These are phyloP conservation scores for Branchinecta sandiegonensis DNA, from an alignment of 2,888 invertebrate species.

Conservation along the genomic window DNA sequence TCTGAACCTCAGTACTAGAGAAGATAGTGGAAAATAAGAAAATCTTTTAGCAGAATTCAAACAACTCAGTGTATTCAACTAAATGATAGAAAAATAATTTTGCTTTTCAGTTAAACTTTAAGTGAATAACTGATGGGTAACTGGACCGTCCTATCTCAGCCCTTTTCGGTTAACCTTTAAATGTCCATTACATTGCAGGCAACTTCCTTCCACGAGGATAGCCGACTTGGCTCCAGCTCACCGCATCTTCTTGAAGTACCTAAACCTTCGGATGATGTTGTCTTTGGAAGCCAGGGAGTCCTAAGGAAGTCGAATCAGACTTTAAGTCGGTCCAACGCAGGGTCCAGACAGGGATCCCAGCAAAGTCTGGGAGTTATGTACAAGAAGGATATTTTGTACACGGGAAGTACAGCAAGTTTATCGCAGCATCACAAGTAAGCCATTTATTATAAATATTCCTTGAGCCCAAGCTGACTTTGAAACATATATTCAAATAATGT, in stretches of 20 bases:
- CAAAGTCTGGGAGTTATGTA: constrained; percentile 50
- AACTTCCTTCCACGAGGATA: constrained; percentile 2
- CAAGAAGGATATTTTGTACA: constrained; percentile 75
- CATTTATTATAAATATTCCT: too few species aligned
- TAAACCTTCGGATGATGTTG: constrained; percentile 25
- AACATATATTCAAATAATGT: too few species aligned
- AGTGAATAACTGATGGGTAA: too few species aligned
- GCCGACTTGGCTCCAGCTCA: constrained; percentile 28
- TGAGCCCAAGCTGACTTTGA: too few species aligned
- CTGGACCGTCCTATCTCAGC: too few species aligned
- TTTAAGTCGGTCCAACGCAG: constrained; percentile 15
- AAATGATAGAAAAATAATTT: too few species aligned
- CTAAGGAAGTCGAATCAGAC: constrained; percentile 9
- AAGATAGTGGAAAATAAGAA: too few species aligned
- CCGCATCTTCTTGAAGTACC: constrained; percentile 27
- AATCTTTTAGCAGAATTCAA: too few species aligned
- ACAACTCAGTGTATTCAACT: too few species aligned
- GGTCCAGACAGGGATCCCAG: constrained; percentile 15
- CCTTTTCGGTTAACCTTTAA: too few species aligned
- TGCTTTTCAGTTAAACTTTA: too few species aligned
- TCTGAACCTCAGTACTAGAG: too few species aligned
- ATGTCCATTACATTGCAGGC: not conserved
- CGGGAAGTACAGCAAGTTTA: constrained; percentile 52
- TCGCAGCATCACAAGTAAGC: constrained; percentile 30
- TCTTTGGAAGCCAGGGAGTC: constrained; percentile 23